Percentiles rank a stretch among this genome's conserved stretches.
Evolutionary conservation across 2,888 invertebrate species (phyloP).

Genomic region (Thecocarcelia acutangulata): DNA sequence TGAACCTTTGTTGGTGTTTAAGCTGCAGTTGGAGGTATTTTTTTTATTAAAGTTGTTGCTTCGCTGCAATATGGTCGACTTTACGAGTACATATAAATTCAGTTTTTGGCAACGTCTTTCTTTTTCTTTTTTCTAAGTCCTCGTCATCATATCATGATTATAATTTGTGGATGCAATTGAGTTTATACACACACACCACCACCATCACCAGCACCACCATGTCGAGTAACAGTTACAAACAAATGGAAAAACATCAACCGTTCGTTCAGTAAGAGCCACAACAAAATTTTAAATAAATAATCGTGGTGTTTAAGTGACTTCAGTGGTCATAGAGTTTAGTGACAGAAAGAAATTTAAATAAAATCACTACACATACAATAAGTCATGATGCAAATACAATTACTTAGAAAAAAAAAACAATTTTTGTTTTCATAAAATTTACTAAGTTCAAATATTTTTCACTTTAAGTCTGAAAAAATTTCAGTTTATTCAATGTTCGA

Average conservation of each 20-base stretch:
- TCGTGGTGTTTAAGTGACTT: slow-evolving; percentile 67
- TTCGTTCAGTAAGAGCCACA: slow-evolving; percentile 25
- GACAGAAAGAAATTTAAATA: slow-evolving; percentile 68
- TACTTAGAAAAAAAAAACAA: slow-evolving; percentile 10
- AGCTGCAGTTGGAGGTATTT: slow-evolving; percentile 38
- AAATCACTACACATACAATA: slow-evolving; percentile 62
- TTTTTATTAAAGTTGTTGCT: slow-evolving; percentile 46
- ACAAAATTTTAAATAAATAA: slow-evolving; percentile 66
- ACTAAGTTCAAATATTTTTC: neutral
- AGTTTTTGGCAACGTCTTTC: slow-evolving; percentile 6
- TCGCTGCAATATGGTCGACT: slow-evolving; percentile 20
- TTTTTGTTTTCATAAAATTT: neutral
- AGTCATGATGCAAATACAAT: slow-evolving; percentile 42
- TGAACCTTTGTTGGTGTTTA: slow-evolving; percentile 66
- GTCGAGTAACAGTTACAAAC: slow-evolving; percentile 31
- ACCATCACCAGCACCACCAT: neutral
- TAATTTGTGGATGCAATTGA: slow-evolving; percentile 49
- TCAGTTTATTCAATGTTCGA: slow-evolving; percentile 47
- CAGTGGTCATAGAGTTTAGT: slow-evolving; percentile 67
- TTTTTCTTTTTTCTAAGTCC: slow-evolving; percentile 2
- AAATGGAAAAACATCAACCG: slow-evolving; percentile 34
- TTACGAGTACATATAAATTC: slow-evolving; percentile 46
- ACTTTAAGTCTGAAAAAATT: slow-evolving; percentile 1
- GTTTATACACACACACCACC: slow-evolving; percentile 11
- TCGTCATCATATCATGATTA: slow-evolving; percentile 63